Evolutionary conservation across 2,113 vertebrate species (phyloP), one percentile per base, ranked within the genome.

Genomic region (Phoenicopterus ruber): DNA sequence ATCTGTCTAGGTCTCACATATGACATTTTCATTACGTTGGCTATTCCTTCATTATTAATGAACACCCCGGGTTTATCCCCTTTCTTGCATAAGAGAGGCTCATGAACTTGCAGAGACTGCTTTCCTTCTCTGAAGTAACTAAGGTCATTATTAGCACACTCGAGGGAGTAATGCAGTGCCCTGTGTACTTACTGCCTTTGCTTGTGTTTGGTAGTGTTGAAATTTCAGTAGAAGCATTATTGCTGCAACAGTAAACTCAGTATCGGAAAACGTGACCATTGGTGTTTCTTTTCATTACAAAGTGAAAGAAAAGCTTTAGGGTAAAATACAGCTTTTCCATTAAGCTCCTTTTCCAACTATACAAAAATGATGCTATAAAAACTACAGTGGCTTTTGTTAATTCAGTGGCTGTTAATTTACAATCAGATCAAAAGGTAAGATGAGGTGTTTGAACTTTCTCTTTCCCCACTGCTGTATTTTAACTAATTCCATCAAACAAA

Each of bases 341-440:
- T 94, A 80, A 57, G 18, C 29, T 93, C n/a, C 47, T 86, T 95
- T 83, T 66, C 38, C 50, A 83, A 54, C 40, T 34, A 46, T 61
- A 71, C 52, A 80, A 81, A 84, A 73, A 74, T 21, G 21, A 58
- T 63, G 52, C 42, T 89, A 63, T 95, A 82, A 96, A 97, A 94
- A 63, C 5, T 16, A 69, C 4, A n/a, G 63, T 54, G 38, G 4
- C 54, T 89, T 93, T 96, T 74, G 50, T 49, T 93, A 87, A 95
- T 65, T 67, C 54, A 19, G 26, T 76, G 65, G 24, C 46, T 85
- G 34, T 65, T 96, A 92, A 96, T 92, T 94, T 86, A 89, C 66
- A 93, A 28, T 69, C 34, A 88, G 88, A 91, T 92, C 86, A 96
- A 96, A 96, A 97, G 85, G 20, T 49, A 77, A 92, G 71, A 94